A percentile compares a stretch with the other conserved stretches of the same genome.
Evolutionary conservation across 2,888 invertebrate species (phyloP).

Genomic region (Acleris sparsana): DNA sequence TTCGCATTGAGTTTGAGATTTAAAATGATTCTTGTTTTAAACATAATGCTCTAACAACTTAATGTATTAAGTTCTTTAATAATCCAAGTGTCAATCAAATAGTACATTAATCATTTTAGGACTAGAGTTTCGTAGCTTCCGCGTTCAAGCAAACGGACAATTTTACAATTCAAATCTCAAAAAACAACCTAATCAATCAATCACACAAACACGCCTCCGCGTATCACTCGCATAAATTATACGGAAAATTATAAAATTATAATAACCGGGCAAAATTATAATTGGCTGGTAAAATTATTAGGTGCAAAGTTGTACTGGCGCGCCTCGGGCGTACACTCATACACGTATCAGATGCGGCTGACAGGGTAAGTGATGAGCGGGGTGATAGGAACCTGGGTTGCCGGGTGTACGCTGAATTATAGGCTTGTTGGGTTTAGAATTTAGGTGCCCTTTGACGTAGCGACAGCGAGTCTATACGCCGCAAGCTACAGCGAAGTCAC

Average conservation of each 20-base stretch:
- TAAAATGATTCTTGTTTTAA: neutral
- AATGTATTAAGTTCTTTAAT: no score
- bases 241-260: constrained; percentile 40
- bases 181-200: constrained; percentile 50
- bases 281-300: constrained; percentile 76
- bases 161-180: constrained; percentile 25
- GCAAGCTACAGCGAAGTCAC: neutral
- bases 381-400: constrained; percentile 58
- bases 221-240: constrained; percentile 42
- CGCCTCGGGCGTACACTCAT: constrained; percentile 51
- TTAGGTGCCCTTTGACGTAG: constrained; percentile 21
- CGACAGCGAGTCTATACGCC: neutral
- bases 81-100: neutral
- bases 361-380: constrained; percentile 66
- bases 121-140: constrained; percentile 3
- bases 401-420: constrained; percentile 23
- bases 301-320: constrained; percentile 69
- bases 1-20: neutral
- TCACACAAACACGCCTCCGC: constrained; percentile 44
- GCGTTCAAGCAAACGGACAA: constrained; percentile 18
- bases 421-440: constrained; percentile 13
- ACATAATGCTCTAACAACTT: neutral
- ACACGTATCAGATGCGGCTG: constrained; percentile 65
- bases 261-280: constrained; percentile 58
- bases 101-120: neutral